Conservation (phyloP, 1,140 invertebrate species). For the Zophobas morio region DNA sequence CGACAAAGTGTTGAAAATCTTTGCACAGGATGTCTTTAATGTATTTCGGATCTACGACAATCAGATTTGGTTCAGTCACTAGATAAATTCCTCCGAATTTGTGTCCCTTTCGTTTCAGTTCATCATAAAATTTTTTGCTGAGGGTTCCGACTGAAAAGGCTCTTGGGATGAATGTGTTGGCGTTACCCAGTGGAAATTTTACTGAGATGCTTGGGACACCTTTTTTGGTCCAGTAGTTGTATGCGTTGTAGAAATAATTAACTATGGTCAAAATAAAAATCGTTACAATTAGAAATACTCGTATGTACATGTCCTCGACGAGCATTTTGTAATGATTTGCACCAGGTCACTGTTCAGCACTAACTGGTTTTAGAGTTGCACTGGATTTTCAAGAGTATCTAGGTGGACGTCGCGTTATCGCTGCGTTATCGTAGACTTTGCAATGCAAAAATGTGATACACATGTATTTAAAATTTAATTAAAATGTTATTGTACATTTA, state of each 20-base stretch:
- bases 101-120: slow-evolving; percentile 47
- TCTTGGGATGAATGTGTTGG: slow-evolving; percentile 12
- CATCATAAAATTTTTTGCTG: slow-evolving; percentile 46
- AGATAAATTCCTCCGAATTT: slow-evolving; percentile 53
- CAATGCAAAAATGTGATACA: too few relatives aligned
- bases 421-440: too few relatives aligned
- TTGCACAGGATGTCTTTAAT: slow-evolving; percentile 67
- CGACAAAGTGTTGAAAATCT: slow-evolving; percentile 69
- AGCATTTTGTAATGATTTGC: not conserved
- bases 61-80: slow-evolving; percentile 42
- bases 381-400: too few relatives aligned
- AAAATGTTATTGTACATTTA: too few relatives aligned
- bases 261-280: not conserved
- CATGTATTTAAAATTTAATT: too few relatives aligned
- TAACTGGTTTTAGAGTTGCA: too few relatives aligned
- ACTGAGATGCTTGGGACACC: slow-evolving; percentile 40
- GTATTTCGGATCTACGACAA: slow-evolving; percentile 67
- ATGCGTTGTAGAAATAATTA: slow-evolving; percentile 35
- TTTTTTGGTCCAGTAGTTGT: slow-evolving; percentile 49
- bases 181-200: slow-evolving; percentile 50
- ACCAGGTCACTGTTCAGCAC: too few relatives aligned
- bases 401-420: too few relatives aligned
- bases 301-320: not conserved
- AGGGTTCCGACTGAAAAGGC: slow-evolving; percentile 24
- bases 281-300: not conserved